These are phyloP conservation scores for Anagrus nilaparvatae DNA, from an alignment of 1,140 invertebrate genomes.

Conservation along the genomic window DNA sequence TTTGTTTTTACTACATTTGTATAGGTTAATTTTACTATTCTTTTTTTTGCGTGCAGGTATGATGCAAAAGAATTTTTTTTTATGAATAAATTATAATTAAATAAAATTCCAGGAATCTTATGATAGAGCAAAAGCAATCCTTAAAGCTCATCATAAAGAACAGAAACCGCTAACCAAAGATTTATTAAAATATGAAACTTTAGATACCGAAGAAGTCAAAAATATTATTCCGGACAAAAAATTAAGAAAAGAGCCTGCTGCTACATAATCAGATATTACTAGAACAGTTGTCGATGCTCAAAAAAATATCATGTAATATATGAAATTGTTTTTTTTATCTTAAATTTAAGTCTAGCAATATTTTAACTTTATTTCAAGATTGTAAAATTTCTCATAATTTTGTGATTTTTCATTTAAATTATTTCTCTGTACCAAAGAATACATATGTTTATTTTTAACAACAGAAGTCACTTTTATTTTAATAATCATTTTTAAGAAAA, in stretches of 20 bases:
- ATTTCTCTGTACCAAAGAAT: too few relatives aligned
- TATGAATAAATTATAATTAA: conserved; percentile 4
- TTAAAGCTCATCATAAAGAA: conserved; percentile 79
- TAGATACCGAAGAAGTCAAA: conserved; percentile 89
- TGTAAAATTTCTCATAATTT: too few relatives aligned
- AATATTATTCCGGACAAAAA: conserved; percentile 59
- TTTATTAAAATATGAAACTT: conserved; percentile 90
- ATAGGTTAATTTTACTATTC: too few relatives aligned
- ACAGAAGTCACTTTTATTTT: too few relatives aligned
- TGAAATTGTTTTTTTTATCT: too few relatives aligned
- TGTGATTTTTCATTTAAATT: too few relatives aligned
- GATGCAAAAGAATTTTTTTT: background rate
- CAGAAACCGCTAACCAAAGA: conserved; percentile 88
- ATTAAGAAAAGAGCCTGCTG: conserved; percentile 23
- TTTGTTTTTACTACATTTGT: too few relatives aligned
- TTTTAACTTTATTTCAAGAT: too few relatives aligned
- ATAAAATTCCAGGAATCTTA: conserved; percentile 74
- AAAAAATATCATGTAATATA: conserved; percentile 26
- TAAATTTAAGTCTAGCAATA: too few relatives aligned
- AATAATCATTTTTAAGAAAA: too few relatives aligned
- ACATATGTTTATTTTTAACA: too few relatives aligned
- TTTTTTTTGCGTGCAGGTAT: too few relatives aligned
- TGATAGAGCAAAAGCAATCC: conserved; percentile 82
- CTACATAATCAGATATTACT: conserved; percentile 17
- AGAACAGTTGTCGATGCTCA: conserved; percentile 28